Conservation (phyloP, 2,797 vertebrate genomes). For the Leptatherina wallacei region DNA sequence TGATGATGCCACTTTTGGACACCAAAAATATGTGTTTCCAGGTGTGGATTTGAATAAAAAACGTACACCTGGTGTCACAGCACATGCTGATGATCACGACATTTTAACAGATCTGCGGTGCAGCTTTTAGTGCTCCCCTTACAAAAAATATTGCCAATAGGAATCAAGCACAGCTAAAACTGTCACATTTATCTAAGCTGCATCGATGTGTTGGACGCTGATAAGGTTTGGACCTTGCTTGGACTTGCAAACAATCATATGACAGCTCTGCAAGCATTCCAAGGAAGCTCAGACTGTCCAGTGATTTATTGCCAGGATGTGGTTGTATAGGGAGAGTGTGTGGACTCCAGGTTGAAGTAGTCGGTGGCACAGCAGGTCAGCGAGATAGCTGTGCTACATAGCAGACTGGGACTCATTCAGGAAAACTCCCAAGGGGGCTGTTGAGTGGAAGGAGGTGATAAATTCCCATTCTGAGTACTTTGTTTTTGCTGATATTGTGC, state of each 20-base stretch:
- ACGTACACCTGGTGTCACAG: constrained; percentile 18
- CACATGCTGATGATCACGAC: background rate
- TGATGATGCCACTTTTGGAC: constrained; percentile 19
- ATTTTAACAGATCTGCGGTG: background rate
- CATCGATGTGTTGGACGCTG: constrained; percentile 69
- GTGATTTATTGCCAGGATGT: constrained; percentile 80
- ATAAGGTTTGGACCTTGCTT: constrained; percentile 82
- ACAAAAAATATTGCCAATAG: constrained; percentile 22
- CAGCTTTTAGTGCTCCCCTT: constrained; percentile 9
- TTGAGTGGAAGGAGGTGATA: constrained; percentile 72
- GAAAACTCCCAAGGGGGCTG: constrained; percentile 65
- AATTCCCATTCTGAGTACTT: constrained; percentile 64
- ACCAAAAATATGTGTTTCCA: constrained; percentile 10
- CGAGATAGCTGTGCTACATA: constrained; percentile 65
- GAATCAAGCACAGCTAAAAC: constrained; percentile 24
- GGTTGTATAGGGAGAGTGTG: constrained; percentile 59
- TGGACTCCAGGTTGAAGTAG: constrained; percentile 70
- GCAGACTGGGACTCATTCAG: constrained; percentile 74
- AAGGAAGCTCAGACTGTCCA: constrained; percentile 64
- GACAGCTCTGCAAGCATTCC: constrained; percentile 73
- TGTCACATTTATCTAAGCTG: constrained; percentile 50
- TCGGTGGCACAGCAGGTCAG: constrained; percentile 68
- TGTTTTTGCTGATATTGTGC: constrained; percentile 68
- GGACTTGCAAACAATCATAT: constrained; percentile 77
- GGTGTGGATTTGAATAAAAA: constrained; percentile 19